Evolutionary conservation across 2,113 vertebrate species (phyloP), one percentile per base, ranked within the genome.

Genomic region (Junco hyemalis): DNA sequence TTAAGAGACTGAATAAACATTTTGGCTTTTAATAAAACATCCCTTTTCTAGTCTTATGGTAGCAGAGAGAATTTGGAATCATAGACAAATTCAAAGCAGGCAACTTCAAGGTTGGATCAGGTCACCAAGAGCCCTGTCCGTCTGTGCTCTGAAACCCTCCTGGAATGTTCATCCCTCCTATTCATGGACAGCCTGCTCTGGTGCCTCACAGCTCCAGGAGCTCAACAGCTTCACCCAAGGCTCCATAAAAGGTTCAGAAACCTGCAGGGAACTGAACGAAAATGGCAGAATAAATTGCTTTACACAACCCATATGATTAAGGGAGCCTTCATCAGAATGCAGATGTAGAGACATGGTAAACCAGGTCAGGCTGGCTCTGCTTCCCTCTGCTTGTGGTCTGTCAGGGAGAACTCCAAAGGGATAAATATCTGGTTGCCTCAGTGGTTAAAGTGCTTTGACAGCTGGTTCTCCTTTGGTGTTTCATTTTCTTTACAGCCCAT

Each of bases 1-100:
- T 86, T 70, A 73, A 86, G 26, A 84, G 77, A 50, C 45, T 61
- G 53, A 89, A 94, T 76, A 95, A 93, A 93, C 59, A 90, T 50
- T 85, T 76, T 5, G 7, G 10, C 48, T 92, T 87, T 88, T 72
- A 91, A 88, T 91, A 73, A 92, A 83, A 92, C 45, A 88, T 53
- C 42, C 68, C 17, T 78, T 83, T 81, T 78, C 69, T 53, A 44
- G 35, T 38, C 54, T 70, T 82, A 14, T 3, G 21, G 45, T 33
- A 93, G 69, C 72, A 91, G 18, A 83, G 86, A 91, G 81, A 70
- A 89, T 73, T 81, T 92, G 50, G 54, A 65, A 88, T 76, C 45
- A 59, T 0, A 83, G 71, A 35, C 66, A 88, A 53, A 86, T 40
- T 88, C 76, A 78, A 89, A 83, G 68, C 66, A 53, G 36, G 18